A percentile compares a stretch with the other conserved stretches of the same genome.
Evolutionary conservation across 2,797 vertebrate species (phyloP).

Genomic region (Erpetoichthys calabaricus): DNA sequence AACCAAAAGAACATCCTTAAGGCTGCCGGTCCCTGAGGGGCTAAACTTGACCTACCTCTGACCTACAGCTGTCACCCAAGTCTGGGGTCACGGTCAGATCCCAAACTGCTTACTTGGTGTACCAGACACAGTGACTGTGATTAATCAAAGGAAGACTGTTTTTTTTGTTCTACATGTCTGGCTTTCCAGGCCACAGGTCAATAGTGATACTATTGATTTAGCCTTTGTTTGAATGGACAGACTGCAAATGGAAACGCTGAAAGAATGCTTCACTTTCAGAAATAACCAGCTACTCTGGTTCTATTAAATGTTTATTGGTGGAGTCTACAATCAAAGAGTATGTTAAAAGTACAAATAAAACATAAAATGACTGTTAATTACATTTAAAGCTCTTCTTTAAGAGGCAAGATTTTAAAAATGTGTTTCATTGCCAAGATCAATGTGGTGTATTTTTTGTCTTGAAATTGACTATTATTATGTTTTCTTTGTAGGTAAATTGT

Average conservation of each 20-base stretch:
- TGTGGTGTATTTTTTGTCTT: too few relatives aligned
- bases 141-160: conserved; percentile 33
- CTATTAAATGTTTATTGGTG: too few relatives aligned
- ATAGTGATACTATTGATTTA: conserved; percentile 42
- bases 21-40: conserved; percentile 15
- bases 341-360: too few relatives aligned
- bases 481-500: too few relatives aligned
- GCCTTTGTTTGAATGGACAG: conserved; percentile 25
- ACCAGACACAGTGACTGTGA: conserved; percentile 15
- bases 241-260: conserved; percentile 1
- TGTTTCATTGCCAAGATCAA: too few relatives aligned
- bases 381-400: too few relatives aligned
- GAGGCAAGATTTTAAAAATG: too few relatives aligned
- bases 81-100: conserved; percentile 19
- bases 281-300: neutral
- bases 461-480: too few relatives aligned
- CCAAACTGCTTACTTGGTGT: conserved; percentile 15
- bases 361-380: too few relatives aligned
- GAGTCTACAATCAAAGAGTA: too few relatives aligned
- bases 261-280: conserved; percentile 4
- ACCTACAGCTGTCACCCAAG: conserved; percentile 12
- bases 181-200: conserved; percentile 26
- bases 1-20: conserved; percentile 15
- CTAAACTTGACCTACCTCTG: conserved; percentile 24
- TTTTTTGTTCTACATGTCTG: conserved; percentile 12